Conservation (phyloP, 2,888 invertebrate species). For the Neuroscelio doddi region DNA sequence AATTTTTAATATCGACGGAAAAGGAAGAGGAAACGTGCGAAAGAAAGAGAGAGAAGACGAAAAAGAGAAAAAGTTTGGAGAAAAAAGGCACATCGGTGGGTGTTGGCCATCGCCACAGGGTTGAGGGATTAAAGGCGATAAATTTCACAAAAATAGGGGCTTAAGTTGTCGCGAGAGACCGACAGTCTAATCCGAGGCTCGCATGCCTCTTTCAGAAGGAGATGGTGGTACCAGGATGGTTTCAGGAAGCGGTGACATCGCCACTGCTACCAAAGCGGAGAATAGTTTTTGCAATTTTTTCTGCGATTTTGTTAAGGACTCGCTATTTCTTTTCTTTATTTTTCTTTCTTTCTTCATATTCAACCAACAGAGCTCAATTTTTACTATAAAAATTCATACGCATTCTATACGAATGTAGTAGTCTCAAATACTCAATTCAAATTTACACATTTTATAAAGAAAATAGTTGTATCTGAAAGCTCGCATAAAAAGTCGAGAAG, state of each 20-base stretch:
- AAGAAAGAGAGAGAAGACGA: slow-evolving; percentile 30
- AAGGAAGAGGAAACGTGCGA: slow-evolving; percentile 35
- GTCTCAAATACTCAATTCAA: no score
- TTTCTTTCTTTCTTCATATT: no score
- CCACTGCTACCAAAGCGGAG: slow-evolving; percentile 14
- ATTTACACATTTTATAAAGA: no score
- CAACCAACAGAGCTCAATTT: no score
- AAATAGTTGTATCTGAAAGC: no score
- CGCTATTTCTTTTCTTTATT: no score
- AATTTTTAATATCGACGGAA: slow-evolving; percentile 65
- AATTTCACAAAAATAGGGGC: slow-evolving; percentile 72
- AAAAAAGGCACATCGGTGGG: slow-evolving; percentile 47
- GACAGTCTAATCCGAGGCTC: slow-evolving; percentile 70
- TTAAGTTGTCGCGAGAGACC: slow-evolving; percentile 70
- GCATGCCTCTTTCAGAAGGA: slow-evolving; percentile 48
- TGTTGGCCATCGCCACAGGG: slow-evolving; percentile 52
- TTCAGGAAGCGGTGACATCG: slow-evolving; percentile 44
- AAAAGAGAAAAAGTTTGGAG: slow-evolving; percentile 46
- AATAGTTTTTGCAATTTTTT: slow-evolving; percentile 39
- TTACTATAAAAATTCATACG: no score
- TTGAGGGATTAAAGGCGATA: slow-evolving; percentile 72
- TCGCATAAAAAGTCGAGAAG: no score
- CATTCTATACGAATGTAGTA: no score
- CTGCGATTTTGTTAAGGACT: slow-evolving; percentile 1
- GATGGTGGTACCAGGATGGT: slow-evolving; percentile 54